Evolutionary conservation across 2,888 invertebrate genomes (phyloP), one percentile per base, ranked within the genome.

Genomic region (Cantharis lateralis): DNA sequence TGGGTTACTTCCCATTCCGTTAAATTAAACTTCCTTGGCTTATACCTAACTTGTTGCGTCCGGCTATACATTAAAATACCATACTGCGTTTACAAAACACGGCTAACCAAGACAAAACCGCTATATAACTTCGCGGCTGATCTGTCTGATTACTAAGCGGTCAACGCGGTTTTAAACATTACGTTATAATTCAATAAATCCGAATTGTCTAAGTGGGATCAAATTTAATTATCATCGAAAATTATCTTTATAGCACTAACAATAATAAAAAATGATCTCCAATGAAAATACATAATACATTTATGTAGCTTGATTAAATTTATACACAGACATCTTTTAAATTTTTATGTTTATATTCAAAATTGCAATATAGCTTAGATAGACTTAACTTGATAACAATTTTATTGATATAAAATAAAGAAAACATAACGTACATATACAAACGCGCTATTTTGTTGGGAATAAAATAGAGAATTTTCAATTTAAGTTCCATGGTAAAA

Each of bases 381-480:
- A 48, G 48, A 48, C 48, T 48, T 48, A 48, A 48, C 48, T n/a
- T 48, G 48, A 48, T 48, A 48, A 48, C 48, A 48, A 48, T 48
- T 48, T 48, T 48, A n/a, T 48, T 48, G 48, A n/a, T 48, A 48
- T 5, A 48, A 48, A 48, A 70, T 72, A 72, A 24, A 76, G 71
- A 62, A 71, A 66, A 75, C 75, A 71, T 62, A 71, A 68, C 66
- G 48, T 48, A 68, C 66, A 24, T 48, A 48, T 48, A 24, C 24
- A 48, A 48, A 48, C 48, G 48, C 48, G 48, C 48, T 48, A 48
- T 48, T 62, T 75, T 71, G 20, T 48, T 61, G 18, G 11, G 71
- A 61, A 68, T 68, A 70, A 74, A 66, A 74, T 70, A 68, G 24
- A 62, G 71, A 75, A 71, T 75, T 75, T 75, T 75, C 75, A 75